phyloP scores from a whole-genome alignment of 37 sponge, comb jelly and placozoan species.

The Theonella swinhoei region DNA sequence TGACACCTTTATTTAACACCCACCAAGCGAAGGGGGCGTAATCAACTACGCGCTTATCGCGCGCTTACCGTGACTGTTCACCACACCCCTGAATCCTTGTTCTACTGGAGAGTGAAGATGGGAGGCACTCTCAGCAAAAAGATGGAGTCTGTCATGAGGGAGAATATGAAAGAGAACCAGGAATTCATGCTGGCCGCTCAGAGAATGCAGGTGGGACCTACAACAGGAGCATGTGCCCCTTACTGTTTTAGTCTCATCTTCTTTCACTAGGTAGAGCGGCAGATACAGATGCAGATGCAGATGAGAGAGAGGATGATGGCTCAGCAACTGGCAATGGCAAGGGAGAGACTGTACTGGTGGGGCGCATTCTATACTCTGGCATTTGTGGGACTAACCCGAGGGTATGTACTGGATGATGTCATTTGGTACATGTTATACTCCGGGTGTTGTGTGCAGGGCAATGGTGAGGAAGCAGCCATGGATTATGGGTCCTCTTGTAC shows the following conservation, averaged over 20 bases:
- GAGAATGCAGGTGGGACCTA: conserved; percentile 54
- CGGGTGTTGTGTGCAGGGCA: conserved; percentile 7
- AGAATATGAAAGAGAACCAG: conserved; percentile 66
- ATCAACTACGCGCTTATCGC: too few relatives aligned
- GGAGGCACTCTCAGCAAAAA: conserved; percentile 14
- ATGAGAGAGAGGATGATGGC: conserved; percentile 72
- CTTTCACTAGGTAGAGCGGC: conserved; percentile 54
- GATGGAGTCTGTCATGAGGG: conserved; percentile 68
- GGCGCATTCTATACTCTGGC: conserved; percentile 48
- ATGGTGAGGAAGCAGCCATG: conserved; percentile 10
- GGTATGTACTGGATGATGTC: neutral
- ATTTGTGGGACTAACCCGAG: conserved; percentile 13
- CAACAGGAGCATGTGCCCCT: too few relatives aligned
- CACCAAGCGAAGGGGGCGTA: too few relatives aligned
- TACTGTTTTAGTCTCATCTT: neutral
- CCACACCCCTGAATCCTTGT: neutral
- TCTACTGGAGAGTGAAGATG: conserved; percentile 17
- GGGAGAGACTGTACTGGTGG: conserved; percentile 75
- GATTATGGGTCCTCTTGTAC: conserved; percentile 59
- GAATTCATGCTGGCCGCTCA: conserved; percentile 47
- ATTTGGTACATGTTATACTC: too few relatives aligned
- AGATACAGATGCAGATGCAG: conserved; percentile 75
- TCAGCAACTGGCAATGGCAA: conserved; percentile 72
- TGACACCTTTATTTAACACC: too few relatives aligned
- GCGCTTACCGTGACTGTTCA: too few relatives aligned